Evolutionary conservation across 2,113 vertebrate genomes (phyloP).

Genomic region (Hypomesus transpacificus): DNA sequence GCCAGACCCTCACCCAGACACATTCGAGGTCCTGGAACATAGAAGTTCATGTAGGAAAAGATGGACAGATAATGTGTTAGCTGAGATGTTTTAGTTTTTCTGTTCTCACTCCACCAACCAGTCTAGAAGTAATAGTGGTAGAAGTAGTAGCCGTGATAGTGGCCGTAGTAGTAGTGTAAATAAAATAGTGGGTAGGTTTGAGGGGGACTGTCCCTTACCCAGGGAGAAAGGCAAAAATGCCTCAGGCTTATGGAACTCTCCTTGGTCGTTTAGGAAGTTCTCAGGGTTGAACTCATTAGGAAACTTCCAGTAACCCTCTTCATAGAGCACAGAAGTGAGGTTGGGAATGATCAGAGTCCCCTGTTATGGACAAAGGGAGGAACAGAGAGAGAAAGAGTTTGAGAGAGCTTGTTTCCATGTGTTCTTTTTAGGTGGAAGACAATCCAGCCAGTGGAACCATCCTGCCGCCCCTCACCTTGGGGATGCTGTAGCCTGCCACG

Average conservation of each 20-base stretch:
- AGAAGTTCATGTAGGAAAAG: background rate
- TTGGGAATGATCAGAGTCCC: conserved; percentile 63
- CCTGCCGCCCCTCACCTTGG: conserved; percentile 11
- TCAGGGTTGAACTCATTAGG: no score
- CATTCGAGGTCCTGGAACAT: conserved; percentile 44
- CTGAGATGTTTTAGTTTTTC: no score
- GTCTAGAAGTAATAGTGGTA: background rate
- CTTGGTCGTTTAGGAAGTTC: conserved; percentile 32
- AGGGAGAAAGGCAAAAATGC: conserved; percentile 80
- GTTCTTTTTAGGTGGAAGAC: no score
- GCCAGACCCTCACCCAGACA: conserved; percentile 57
- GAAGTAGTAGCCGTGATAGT: background rate
- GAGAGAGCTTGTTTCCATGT: no score
- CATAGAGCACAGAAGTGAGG: conserved; percentile 74
- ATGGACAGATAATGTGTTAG: no score
- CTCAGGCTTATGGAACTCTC: conserved; percentile 68
- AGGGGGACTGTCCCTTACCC: conserved; percentile 57
- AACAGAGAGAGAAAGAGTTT: no score
- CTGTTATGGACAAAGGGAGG: conserved; percentile 39
- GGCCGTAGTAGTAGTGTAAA: background rate
- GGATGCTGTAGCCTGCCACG: conserved; percentile 22
- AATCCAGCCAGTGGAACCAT: no score
- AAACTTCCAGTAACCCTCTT: conserved; percentile 70
- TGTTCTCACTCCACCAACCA: no score
- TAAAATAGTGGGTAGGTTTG: background rate